A percentile compares a stretch with the other conserved stretches of the same genome.
Conservation (phyloP, 2,888 invertebrate species). For the Ophion ellenae region DNA sequence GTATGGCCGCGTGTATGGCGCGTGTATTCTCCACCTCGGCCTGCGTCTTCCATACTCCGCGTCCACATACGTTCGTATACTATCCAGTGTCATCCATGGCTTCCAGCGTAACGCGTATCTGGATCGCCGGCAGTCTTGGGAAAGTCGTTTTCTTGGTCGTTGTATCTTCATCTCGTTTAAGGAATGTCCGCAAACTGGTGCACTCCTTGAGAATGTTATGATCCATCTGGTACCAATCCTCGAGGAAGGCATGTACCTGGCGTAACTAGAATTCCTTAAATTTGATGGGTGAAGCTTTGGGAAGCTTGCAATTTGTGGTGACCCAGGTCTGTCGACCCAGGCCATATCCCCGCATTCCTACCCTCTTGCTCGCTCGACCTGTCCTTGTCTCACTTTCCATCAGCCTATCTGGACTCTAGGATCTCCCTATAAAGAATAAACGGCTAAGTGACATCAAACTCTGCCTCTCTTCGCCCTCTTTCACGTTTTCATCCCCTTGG, state of each 20-base stretch:
- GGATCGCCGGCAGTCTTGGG: slow-evolving; percentile 74
- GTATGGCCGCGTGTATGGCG: slow-evolving; percentile 25
- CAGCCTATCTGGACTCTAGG: slow-evolving; percentile 58
- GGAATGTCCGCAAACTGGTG: slow-evolving; percentile 48
- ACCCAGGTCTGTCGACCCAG: too few species aligned
- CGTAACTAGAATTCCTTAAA: too few species aligned
- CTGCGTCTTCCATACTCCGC: slow-evolving; percentile 67
- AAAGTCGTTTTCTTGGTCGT: slow-evolving; percentile 80
- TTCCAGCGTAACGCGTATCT: slow-evolving; percentile 71
- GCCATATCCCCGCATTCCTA: slow-evolving; percentile 10
- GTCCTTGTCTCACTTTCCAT: slow-evolving; percentile 47
- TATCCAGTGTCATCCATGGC: slow-evolving; percentile 66
- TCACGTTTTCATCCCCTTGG: slow-evolving; percentile 26
- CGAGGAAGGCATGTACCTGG: too few species aligned
- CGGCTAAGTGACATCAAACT: slow-evolving; percentile 52
- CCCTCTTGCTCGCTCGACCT: slow-evolving; percentile 7
- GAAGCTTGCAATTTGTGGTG: too few species aligned
- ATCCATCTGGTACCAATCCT: background rate
- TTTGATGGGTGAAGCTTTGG: too few species aligned
- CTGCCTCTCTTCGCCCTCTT: slow-evolving; percentile 30
- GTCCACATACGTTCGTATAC: slow-evolving; percentile 29
- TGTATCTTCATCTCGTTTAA: slow-evolving; percentile 79
- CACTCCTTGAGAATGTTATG: too few species aligned
- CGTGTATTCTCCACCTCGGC: slow-evolving; percentile 66
- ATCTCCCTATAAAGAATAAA: slow-evolving; percentile 64